Conservation (phyloP, 2,797 vertebrate species). For the Toxotes lorentzi region DNA sequence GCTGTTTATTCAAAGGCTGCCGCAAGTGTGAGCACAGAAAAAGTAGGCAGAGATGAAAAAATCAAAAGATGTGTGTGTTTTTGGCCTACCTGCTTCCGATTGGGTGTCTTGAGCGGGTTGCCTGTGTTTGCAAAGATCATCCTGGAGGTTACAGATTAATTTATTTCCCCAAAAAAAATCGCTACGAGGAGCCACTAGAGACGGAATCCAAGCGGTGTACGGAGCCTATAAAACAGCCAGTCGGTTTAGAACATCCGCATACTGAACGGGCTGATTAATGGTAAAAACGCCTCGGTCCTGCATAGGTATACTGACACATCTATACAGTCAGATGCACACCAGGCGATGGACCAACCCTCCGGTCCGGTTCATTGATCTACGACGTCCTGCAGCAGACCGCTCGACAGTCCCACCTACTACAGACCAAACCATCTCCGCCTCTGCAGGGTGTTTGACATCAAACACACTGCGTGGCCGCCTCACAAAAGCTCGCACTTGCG, state of each 20-base stretch:
- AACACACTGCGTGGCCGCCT: slow-evolving; percentile 38
- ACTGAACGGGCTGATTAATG: slow-evolving; percentile 44
- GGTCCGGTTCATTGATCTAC: slow-evolving; percentile 89
- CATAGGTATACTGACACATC: slow-evolving; percentile 78
- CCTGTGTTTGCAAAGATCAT: slow-evolving; percentile 97
- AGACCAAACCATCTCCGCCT: slow-evolving; percentile 80
- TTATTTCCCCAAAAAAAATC: slow-evolving; percentile 47
- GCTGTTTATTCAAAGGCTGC: slow-evolving; percentile 23
- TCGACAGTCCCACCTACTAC: slow-evolving; percentile 88
- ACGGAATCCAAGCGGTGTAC: slow-evolving; percentile 58
- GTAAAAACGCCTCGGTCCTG: slow-evolving; percentile 60
- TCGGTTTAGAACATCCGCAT: slow-evolving; percentile 76
- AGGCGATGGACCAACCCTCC: slow-evolving; percentile 80
- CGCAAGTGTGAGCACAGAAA: slow-evolving; percentile 14
- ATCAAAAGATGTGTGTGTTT: slow-evolving; percentile 19
- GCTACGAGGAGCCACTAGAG: slow-evolving; percentile 62
- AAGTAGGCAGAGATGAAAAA: slow-evolving; percentile 25
- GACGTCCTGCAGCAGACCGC: slow-evolving; percentile 86
- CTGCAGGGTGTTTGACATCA: slow-evolving; percentile 56
- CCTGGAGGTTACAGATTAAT: slow-evolving; percentile 76
- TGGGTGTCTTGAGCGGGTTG: slow-evolving; percentile 89
- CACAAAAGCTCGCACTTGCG: neutral
- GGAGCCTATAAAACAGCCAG: slow-evolving; percentile 34
- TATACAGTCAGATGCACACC: slow-evolving; percentile 71
- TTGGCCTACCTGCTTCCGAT: slow-evolving; percentile 93